Percentiles rank a stretch among this genome's conserved stretches.
These are phyloP conservation scores for Caenorhabditis drosophilae DNA, from an alignment of 2,888 invertebrate genomes.

Conservation along the genomic window DNA sequence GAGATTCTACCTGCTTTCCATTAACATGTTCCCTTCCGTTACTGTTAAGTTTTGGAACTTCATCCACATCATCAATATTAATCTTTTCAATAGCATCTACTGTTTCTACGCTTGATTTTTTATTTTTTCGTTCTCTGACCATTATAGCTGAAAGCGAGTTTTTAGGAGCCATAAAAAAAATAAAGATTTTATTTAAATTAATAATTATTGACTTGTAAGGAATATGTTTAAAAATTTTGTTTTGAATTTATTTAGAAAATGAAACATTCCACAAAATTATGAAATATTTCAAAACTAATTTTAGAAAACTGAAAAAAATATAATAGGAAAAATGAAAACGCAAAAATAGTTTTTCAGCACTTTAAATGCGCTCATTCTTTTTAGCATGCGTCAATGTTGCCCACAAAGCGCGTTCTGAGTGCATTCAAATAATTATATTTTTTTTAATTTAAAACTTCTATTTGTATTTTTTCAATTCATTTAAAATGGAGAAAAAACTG, in stretches of 20 bases:
- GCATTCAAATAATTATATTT: too few relatives aligned
- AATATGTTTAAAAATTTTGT: not conserved
- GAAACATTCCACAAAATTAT: not conserved
- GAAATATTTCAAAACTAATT: not conserved
- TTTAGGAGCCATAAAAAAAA: not conserved
- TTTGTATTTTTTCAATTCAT: too few relatives aligned
- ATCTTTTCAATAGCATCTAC: too few relatives aligned
- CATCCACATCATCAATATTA: too few relatives aligned
- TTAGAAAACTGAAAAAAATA: not conserved
- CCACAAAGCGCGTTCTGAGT: too few relatives aligned
- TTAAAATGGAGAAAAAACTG: too few relatives aligned
- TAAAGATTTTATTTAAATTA: not conserved
- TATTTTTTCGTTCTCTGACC: slow-evolving; percentile 18
- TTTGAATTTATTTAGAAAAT: not conserved
- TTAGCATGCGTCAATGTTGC: not conserved
- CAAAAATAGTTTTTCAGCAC: not conserved
- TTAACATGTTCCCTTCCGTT: slow-evolving; percentile 4
- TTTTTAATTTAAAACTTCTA: not conserved
- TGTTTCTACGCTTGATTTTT: slow-evolving; percentile 13
- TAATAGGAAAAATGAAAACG: not conserved
- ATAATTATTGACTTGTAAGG: not conserved
- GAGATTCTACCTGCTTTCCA: not conserved
- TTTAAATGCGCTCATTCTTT: not conserved
- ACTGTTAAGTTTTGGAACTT: not conserved
- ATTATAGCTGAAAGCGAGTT: slow-evolving; percentile 11